phyloP scores from a whole-genome alignment of 2,888 invertebrate genomes.

The Ophraella communa region DNA sequence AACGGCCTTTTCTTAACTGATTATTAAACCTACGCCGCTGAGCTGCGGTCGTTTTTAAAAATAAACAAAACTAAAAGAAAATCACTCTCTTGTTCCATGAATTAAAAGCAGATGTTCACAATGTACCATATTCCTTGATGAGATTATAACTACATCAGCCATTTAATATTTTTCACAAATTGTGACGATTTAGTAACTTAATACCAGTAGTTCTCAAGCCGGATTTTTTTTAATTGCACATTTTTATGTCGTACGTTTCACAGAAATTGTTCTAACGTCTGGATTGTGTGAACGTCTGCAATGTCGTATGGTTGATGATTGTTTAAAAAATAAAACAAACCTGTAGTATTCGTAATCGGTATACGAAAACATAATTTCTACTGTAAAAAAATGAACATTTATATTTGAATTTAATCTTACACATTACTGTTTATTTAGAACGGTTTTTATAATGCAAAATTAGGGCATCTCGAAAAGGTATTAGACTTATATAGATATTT shows the following conservation, averaged over 20 bases:
- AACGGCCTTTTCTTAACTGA: not conserved
- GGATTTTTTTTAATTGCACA: not conserved
- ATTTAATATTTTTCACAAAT: not conserved
- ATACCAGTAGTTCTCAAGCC: not conserved
- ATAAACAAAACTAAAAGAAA: constrained; percentile 10
- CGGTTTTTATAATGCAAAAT: no score
- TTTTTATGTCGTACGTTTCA: not conserved
- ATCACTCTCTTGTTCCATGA: constrained; percentile 14
- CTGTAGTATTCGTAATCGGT: no score
- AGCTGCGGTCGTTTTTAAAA: not conserved
- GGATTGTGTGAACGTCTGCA: not conserved
- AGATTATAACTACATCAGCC: constrained; percentile 3
- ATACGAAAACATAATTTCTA: no score
- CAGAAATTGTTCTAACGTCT: not conserved
- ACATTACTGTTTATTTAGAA: no score
- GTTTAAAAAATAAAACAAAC: no score
- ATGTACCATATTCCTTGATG: constrained; percentile 1
- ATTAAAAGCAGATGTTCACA: constrained; percentile 12
- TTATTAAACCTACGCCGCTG: not conserved
- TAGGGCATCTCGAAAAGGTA: no score
- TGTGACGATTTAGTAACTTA: constrained; percentile 1
- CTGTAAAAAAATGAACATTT: no score
- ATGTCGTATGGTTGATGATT: no score
- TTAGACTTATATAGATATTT: no score
- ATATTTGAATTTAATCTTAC: no score